Evolutionary conservation across 2,797 vertebrate species (phyloP).

Genomic region (Mormyrus proboscirostris): DNA sequence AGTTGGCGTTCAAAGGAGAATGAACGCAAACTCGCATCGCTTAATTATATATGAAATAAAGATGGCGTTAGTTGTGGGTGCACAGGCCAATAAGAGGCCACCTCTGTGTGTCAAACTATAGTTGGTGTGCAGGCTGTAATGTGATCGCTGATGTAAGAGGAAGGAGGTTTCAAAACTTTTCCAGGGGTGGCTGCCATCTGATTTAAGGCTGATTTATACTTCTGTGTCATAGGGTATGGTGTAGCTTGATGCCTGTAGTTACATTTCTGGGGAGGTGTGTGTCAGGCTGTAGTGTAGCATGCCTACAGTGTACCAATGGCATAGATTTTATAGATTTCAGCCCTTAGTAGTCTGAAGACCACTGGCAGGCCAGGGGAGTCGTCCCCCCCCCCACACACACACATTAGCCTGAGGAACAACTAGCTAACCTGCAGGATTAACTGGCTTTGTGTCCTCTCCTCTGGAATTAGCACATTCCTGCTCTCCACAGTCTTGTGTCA

Average conservation of each 20-base stretch:
- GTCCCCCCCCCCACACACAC: background rate
- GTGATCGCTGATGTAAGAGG: background rate
- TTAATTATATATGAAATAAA: background rate
- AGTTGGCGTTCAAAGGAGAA: background rate
- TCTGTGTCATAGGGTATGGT: background rate
- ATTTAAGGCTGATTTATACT: background rate
- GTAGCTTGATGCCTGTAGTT: background rate
- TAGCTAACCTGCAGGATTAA: background rate
- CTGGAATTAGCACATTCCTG: background rate
- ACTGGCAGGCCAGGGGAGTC: background rate
- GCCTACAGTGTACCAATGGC: background rate
- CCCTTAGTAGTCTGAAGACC: background rate
- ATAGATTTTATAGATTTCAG: background rate
- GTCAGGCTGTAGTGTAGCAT: background rate
- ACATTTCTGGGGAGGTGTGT: background rate
- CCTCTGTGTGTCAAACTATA: background rate
- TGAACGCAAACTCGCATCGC: background rate
- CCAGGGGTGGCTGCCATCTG: background rate
- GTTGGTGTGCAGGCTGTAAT: background rate
- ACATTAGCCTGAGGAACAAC: background rate
- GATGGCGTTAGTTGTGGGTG: background rate
- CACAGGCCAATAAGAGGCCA: background rate
- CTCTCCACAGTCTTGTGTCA: background rate
- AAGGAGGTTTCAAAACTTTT: background rate
- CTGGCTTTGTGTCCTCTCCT: background rate